These are phyloP conservation scores for Dromius quadrimaculatus DNA, from an alignment of 2,888 invertebrate species.

Conservation along the genomic window DNA sequence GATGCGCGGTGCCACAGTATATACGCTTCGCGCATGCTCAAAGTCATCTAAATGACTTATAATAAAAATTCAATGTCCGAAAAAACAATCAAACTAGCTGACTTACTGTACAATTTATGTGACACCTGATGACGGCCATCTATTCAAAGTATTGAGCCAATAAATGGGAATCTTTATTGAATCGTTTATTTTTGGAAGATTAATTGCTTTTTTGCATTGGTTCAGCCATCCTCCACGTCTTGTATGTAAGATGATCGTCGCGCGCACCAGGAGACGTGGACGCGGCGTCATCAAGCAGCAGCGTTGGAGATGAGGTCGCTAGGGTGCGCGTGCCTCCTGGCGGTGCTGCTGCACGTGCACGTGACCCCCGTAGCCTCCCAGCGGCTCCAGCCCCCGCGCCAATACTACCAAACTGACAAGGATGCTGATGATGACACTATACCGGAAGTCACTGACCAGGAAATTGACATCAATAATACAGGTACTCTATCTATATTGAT, in stretches of 20 bases:
- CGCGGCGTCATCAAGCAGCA: slow-evolving; percentile 22
- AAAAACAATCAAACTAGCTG: no score
- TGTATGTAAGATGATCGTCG: background rate
- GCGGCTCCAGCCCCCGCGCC: slow-evolving; percentile 61
- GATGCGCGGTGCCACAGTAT: no score
- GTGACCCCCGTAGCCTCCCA: slow-evolving; percentile 57
- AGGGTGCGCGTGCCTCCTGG: slow-evolving; percentile 58
- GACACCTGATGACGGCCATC: no score
- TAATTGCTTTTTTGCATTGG: no score
- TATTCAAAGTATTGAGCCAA: no score
- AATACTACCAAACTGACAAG: slow-evolving; percentile 60
- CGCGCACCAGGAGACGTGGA: slow-evolving; percentile 40
- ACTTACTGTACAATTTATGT: no score
- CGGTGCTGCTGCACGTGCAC: slow-evolving; percentile 62
- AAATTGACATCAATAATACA: slow-evolving; percentile 64
- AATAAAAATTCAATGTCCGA: no score
- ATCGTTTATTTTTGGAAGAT: no score
- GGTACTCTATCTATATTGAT: slow-evolving; percentile 62
- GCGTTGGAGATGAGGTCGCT: slow-evolving; percentile 64
- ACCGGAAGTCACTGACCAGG: slow-evolving; percentile 62
- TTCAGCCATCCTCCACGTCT: background rate
- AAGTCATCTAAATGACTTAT: no score
- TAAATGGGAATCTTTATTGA: no score
- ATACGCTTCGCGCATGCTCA: no score
- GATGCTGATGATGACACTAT: slow-evolving; percentile 62